Base-by-base conservation (phyloP, 2,888 invertebrate species). In the Mesoligia furuncula region DNA sequence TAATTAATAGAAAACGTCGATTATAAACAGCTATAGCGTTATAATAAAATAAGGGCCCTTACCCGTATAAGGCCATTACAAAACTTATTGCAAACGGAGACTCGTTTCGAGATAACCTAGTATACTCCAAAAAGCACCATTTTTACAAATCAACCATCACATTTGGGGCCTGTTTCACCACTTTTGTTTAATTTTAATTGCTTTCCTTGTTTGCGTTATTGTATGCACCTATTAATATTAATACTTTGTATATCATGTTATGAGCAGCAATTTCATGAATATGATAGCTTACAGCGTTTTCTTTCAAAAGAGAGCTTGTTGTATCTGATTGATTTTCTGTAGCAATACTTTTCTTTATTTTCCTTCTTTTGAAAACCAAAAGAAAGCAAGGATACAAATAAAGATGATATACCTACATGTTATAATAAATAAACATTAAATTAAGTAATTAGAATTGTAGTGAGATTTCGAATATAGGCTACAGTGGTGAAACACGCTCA, bases 121-220 rank as follows among this genome's bases (percentile, higher is more conserved):
- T 80, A 84, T 83, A 80, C 42, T 83, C 20, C 31, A 79, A 88
- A 83, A 88, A 90, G 90, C 90, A 90, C 90, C 90, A 87, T 87
- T 85, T 83, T 83, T 66, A 75, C 17, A 85, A 87, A 83, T 75
- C 69, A 85, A 79, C 61, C 80, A 75, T 88, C 82, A 83, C 83
- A 79, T 78, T 71, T 59, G 59, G 62, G 45, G 65, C 70, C 39
- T 83, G 77, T 75, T 81, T 79, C 84, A 86, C 75, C 84, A 86
- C 79, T 70, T 86, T 73, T 75, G 39, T 36, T 70, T 67, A 39
- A 36, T 73, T 77, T 77, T 42, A 54, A 61, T 54, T 48, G 20
- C 15, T 45, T 20, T 59, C 15, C 13, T 20, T 6, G 48, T 36
- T 27, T 51, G 17, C 15, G 2, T 39, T 62, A 64, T 45, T 45